Conservation (phyloP, 2,113 vertebrate genomes). For the Anhinga anhinga region DNA sequence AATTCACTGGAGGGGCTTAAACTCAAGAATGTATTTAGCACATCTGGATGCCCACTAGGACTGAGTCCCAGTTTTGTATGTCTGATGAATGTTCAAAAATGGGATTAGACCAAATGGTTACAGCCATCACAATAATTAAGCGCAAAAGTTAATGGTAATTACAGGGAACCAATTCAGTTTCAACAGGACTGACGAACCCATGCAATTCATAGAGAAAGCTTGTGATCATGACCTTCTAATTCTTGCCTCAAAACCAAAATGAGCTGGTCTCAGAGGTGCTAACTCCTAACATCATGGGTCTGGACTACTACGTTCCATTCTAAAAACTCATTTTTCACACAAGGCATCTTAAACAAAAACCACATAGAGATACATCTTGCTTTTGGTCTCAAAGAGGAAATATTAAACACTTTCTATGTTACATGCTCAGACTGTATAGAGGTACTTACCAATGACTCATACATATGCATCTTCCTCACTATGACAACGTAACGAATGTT, state of each 20-base stretch:
- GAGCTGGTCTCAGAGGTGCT: not conserved
- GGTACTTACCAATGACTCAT: not conserved
- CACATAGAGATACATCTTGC: not conserved
- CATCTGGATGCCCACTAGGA: no score
- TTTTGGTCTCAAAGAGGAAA: not conserved
- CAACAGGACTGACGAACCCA: not conserved
- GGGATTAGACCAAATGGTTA: not conserved
- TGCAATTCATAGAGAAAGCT: not conserved
- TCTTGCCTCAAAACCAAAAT: not conserved
- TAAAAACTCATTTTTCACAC: not conserved
- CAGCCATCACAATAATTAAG: not conserved
- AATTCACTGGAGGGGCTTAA: not conserved
- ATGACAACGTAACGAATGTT: fast-evolving
- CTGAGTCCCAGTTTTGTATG: not conserved
- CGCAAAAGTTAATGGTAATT: not conserved
- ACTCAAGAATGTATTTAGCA: not conserved
- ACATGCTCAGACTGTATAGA: not conserved
- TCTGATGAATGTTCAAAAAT: not conserved
- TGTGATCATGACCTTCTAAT: not conserved
- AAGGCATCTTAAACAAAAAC: fast-evolving
- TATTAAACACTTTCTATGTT: not conserved
- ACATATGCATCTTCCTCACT: not conserved
- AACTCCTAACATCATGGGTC: not conserved
- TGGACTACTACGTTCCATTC: not conserved
- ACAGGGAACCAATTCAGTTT: not conserved